Conservation (phyloP, 2,797 vertebrate species). For the Eupleurogrammus muticus region DNA sequence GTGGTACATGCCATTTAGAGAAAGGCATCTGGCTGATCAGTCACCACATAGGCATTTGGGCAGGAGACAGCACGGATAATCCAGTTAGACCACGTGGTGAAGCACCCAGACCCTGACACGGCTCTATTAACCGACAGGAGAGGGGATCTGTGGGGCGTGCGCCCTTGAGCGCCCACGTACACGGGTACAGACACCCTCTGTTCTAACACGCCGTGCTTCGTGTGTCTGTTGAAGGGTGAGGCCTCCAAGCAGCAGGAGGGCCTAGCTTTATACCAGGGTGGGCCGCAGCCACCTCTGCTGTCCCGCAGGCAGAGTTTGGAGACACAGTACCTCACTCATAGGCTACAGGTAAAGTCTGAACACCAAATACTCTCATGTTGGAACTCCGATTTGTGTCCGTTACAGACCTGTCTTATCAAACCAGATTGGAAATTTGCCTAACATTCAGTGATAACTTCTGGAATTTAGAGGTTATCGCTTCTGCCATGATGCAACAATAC, state of each 20-base stretch:
- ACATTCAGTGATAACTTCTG: constrained; percentile 20
- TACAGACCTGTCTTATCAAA: constrained; percentile 14
- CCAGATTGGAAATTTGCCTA: constrained; percentile 10
- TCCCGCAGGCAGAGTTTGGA: constrained; percentile 93
- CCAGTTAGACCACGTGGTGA: constrained; percentile 61
- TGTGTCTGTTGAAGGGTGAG: constrained; percentile 85
- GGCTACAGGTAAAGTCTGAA: constrained; percentile 89
- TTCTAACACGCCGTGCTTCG: constrained; percentile 41
- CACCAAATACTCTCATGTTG: constrained; percentile 17
- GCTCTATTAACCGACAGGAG: constrained; percentile 52
- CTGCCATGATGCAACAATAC: constrained; percentile 16
- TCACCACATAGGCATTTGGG: constrained; percentile 66
- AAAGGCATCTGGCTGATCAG: constrained; percentile 72
- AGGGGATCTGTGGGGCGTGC: constrained; percentile 15
- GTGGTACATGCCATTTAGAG: constrained; percentile 67
- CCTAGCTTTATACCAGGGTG: constrained; percentile 84
- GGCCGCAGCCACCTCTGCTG: constrained; percentile 86
- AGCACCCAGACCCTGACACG: constrained; percentile 56
- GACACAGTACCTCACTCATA: constrained; percentile 92
- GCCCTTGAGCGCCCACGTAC: constrained; percentile 8
- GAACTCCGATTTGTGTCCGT: constrained; percentile 8
- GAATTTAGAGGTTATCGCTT: constrained; percentile 19
- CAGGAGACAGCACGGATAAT: constrained; percentile 62
- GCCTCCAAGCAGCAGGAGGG: constrained; percentile 86
- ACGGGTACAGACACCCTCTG: not conserved